phyloP scores from a whole-genome alignment of 2,888 invertebrate species.

The Lasioglossum zephyrum region DNA sequence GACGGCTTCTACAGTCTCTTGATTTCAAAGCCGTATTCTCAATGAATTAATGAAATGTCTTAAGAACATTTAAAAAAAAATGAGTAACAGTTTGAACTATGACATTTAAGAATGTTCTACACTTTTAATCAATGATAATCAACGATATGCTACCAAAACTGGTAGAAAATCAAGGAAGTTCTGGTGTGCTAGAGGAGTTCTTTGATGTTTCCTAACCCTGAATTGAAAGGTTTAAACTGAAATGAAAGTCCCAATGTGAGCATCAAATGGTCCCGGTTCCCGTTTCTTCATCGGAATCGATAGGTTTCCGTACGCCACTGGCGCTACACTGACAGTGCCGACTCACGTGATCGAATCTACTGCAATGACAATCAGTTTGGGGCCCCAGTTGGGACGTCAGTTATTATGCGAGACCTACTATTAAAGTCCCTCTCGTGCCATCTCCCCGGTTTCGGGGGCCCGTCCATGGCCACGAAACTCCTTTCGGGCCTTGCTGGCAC shows the following conservation, averaged over 20 bases:
- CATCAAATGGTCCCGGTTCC: no score
- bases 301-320: conserved; percentile 23
- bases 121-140: background rate
- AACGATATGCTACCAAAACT: no score
- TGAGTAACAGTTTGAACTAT: background rate
- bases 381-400: conserved; percentile 71
- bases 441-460: conserved; percentile 35
- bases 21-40: background rate
- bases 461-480: conserved; percentile 21
- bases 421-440: conserved; percentile 77
- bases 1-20: background rate
- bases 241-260: background rate
- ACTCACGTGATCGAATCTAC: conserved; percentile 80
- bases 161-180: background rate
- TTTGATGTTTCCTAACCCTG: background rate
- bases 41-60: background rate
- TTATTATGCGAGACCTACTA: conserved; percentile 82
- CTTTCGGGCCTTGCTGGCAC: conserved; percentile 56
- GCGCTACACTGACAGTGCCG: conserved; percentile 67
- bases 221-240: no score
- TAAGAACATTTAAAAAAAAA: background rate
- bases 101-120: no score
- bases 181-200: background rate
- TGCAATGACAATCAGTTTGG: conserved; percentile 83
- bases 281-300: background rate